phyloP scores from a whole-genome alignment of 1,140 invertebrate genomes.

The Cryptotermes secundus region DNA sequence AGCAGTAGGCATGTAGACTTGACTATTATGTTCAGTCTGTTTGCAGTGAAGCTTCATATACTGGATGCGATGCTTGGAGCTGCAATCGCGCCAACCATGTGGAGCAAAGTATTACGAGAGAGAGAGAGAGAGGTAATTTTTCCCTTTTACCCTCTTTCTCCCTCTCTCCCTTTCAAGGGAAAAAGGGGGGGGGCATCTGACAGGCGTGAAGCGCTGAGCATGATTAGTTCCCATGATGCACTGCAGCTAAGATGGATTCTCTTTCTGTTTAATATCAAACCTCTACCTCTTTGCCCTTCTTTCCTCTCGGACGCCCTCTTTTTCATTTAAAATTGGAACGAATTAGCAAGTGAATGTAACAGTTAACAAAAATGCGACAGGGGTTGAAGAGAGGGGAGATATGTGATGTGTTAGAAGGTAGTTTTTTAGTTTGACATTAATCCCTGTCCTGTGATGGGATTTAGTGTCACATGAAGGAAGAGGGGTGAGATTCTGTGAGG shows the following conservation, averaged over 20 bases:
- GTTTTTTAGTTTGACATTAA: conserved; percentile 20
- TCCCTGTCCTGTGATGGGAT: conserved; percentile 1
- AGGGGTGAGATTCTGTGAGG: not conserved
- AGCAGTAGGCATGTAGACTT: too few species aligned
- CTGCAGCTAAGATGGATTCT: conserved; percentile 3
- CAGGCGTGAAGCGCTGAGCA: not conserved
- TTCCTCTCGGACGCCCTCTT: not conserved
- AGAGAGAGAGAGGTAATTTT: conserved; percentile 1
- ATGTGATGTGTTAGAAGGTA: conserved; percentile 8
- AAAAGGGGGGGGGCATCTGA: not conserved
- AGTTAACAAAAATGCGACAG: conserved; percentile 12
- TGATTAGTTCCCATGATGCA: conserved; percentile 19
- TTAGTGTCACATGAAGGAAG: not conserved
- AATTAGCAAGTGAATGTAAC: conserved; percentile 17
- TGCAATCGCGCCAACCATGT: not conserved
- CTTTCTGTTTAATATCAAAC: conserved; percentile 12
- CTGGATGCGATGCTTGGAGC: not conserved
- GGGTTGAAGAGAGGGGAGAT: not conserved
- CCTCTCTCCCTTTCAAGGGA: not conserved
- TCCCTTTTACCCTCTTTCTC: not conserved
- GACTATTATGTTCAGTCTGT: not conserved
- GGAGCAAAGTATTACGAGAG: not conserved
- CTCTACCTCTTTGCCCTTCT: not conserved
- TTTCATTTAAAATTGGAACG: conserved; percentile 20
- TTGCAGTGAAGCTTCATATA: not conserved